Conservation (phyloP, 1,140 invertebrate species). For the Metopolophium dirhodum region DNA sequence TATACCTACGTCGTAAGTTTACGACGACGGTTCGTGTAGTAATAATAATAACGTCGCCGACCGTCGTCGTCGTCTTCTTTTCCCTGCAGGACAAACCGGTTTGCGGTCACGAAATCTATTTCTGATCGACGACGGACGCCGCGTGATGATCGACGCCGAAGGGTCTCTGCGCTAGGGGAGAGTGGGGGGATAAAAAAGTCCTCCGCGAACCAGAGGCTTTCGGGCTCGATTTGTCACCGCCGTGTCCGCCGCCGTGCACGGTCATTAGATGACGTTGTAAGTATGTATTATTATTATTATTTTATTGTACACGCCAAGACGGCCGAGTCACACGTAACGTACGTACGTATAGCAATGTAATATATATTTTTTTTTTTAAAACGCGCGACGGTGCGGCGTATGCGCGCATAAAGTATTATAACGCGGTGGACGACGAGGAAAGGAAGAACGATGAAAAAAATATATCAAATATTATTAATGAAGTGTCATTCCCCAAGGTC, state of each 20-base stretch:
- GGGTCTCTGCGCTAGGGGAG: not conserved
- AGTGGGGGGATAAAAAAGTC: not conserved
- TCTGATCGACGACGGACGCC: slow-evolving; percentile 26
- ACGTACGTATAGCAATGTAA: not conserved
- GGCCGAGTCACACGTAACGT: not conserved
- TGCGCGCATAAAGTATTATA: slow-evolving; percentile 10
- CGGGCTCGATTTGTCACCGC: slow-evolving; percentile 39
- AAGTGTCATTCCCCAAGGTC: slow-evolving; percentile 57
- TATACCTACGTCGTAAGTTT: slow-evolving; percentile 4
- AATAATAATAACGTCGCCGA: slow-evolving; percentile 22
- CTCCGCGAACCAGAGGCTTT: not conserved
- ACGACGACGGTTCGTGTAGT: slow-evolving; percentile 31
- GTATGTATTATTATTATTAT: not conserved
- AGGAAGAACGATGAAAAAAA: slow-evolving; percentile 37
- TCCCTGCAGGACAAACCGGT: slow-evolving; percentile 45
- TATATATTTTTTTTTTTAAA: not conserved
- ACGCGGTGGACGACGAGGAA: not conserved
- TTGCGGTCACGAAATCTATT: slow-evolving; percentile 50
- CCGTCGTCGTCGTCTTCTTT: not conserved
- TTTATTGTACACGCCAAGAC: not conserved
- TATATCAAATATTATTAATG: slow-evolving; percentile 55
- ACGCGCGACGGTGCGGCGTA: not conserved
- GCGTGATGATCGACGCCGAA: not conserved
- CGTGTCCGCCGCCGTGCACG: not conserved
- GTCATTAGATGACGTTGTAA: slow-evolving; percentile 55